Base-by-base conservation (phyloP, 1,140 invertebrate genomes). In the Coboldia fuscipes region DNA sequence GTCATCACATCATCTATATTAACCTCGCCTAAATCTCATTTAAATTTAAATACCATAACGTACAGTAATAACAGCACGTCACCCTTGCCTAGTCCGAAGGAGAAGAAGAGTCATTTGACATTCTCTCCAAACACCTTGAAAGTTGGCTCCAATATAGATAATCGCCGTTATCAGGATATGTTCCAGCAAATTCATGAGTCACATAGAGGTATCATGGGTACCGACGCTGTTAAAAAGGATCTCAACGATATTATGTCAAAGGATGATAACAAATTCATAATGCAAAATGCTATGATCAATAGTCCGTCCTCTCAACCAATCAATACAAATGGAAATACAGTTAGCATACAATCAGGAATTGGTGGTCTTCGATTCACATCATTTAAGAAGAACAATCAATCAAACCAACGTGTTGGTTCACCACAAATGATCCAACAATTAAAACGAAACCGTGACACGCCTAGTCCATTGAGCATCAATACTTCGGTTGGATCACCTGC, bases 81-180 rank as follows among this genome's bases (percentile, higher is more conserved):
- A 34, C 50, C 51, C 39, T 45, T 32, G 41, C 56, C 50, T 32
- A 64, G 50, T 51, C 62, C 53, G 34, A 60, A 48, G 37, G 62
- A 59, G 48, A 66, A 60, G 49, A 72, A 66, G 39, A 71, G 66
- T 35, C 68, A 73, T 45, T 52, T 72, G 46, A 70, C 67, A 18
- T 72, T 72, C 42, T 73, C 70, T 16, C 69, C 68, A 9, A 62
- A 65, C 20, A 58, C 62, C 33, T 68, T 71, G 35, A 70, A 70
- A 51, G 57, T 70, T 17, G 20, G 43, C 37, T 7, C 43, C n/a
- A n/a, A n/a, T n/a, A n/a, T n/a, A n/a, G n/a, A n/a, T n/a, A n/a
- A n/a, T n/a, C 5, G 46, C 42, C 1, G 46, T 48, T 6, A 42
- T 41, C 1, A 51, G 47, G 2, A 38, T 49, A 41, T 46, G 50